Evolutionary conservation across 2,113 vertebrate species (phyloP), one percentile per base, ranked within the genome.

Genomic region (Synodontis membranacea): DNA sequence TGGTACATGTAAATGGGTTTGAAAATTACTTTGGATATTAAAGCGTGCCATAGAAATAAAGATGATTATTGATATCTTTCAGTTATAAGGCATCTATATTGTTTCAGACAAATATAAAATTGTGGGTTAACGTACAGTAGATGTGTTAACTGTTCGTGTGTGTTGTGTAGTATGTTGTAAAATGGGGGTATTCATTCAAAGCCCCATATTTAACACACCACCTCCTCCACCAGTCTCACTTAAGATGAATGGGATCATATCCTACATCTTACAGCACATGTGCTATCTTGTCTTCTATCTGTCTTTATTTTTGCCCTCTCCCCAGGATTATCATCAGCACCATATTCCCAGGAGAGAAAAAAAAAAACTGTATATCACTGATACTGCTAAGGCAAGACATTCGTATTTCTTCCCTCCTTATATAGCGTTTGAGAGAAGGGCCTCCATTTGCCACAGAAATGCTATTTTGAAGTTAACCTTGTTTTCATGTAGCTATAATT

Each of bases 251-350:
- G 21, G 37, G 21, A 72, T 21, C 10, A n/a, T 64, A 21, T 52
- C 28, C 39, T 37, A 68, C 21, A 81, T 44, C 72, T 50, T 39
- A 62, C 31, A 66, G 56, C 68, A 74, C 42, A 58, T 46, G n/a
- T 48, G 31, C 80, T 86, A 80, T 88, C 85, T 83, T 54, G 28
- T 31, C 25, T 88, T 80, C 12, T 15, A 52, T 88, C 68, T 50
- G 28, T 84, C 42, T 64, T 84, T 54, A 81, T 64, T 75, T 76
- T 60, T 80, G 56, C 37, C 17, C 31, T 74, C 46, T 39, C 48
- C 37, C 19, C 46, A 44, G 68, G 39, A 85, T 54, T 42, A n/a
- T 50, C 82, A 75, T 88, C 78, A 54, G 76, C 34, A 42, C 58
- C 31, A 21, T 23, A 75, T 52, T 72, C 66, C 42, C 7, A 19